These are phyloP conservation scores for Leptopilina myrica DNA, from an alignment of 2,888 invertebrate species.

Conservation along the genomic window DNA sequence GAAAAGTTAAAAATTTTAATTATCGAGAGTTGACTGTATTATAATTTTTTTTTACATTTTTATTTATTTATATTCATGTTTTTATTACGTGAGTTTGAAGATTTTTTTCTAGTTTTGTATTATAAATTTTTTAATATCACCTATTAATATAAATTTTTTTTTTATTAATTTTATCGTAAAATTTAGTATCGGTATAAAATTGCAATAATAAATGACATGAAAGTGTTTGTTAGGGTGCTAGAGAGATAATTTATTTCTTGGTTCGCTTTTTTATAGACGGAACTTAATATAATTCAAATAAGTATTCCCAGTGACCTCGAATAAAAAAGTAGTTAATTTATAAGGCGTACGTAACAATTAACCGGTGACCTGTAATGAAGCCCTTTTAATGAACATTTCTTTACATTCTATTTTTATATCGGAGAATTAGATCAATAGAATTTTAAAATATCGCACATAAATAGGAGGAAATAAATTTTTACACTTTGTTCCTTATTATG, in stretches of 20 bases:
- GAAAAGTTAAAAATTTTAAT: too few relatives aligned
- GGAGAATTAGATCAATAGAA: not conserved
- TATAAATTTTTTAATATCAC: too few relatives aligned
- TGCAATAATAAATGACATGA: not conserved
- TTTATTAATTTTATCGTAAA: too few relatives aligned
- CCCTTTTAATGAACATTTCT: not conserved
- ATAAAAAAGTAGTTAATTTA: not conserved
- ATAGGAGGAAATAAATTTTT: too few relatives aligned
- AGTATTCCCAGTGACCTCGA: not conserved
- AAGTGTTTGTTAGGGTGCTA: not conserved
- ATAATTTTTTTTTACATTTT: too few relatives aligned
- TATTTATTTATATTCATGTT: too few relatives aligned
- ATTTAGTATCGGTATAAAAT: too few relatives aligned
- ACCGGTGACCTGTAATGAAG: not conserved
- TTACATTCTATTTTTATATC: not conserved
- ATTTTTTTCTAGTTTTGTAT: too few relatives aligned
- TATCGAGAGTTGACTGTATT: too few relatives aligned
- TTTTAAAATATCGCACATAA: not conserved
- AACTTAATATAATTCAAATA: not conserved
- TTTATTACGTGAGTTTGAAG: too few relatives aligned
- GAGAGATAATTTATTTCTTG: not conserved
- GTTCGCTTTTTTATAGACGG: not conserved
- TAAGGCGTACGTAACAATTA: slow-evolving; percentile 4
- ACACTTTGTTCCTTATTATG: too few relatives aligned
- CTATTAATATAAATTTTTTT: too few relatives aligned